Conservation (phyloP, 1,140 invertebrate genomes). For the Pseudomyrmex concolor region DNA sequence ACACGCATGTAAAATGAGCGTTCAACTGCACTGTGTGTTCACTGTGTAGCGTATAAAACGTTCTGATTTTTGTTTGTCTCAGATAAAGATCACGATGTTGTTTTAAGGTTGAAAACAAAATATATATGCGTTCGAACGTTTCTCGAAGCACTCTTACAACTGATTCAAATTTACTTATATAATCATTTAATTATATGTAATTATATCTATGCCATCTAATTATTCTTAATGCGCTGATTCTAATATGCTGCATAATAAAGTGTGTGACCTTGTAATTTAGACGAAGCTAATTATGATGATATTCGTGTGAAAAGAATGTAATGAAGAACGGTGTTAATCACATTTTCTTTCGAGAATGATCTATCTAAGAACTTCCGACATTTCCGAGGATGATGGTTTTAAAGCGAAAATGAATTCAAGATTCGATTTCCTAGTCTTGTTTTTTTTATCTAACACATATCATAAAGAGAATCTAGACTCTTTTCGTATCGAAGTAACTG, state of each 20-base stretch:
- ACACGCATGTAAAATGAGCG: constrained; percentile 77
- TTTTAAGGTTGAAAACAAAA: too few relatives aligned
- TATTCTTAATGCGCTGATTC: not conserved
- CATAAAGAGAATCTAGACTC: not conserved
- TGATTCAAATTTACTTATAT: too few relatives aligned
- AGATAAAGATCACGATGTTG: not conserved
- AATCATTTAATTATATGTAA: too few relatives aligned
- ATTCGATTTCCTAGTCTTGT: constrained; percentile 53
- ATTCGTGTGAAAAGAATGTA: constrained; percentile 5
- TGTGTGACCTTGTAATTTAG: not conserved
- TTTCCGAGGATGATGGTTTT: not conserved
- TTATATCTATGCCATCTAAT: not conserved
- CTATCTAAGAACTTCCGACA: not conserved
- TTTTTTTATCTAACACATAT: not conserved
- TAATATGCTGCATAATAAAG: not conserved
- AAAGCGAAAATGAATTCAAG: constrained; percentile 15
- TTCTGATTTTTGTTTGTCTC: constrained; percentile 1
- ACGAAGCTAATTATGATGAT: not conserved
- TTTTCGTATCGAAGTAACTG: constrained; percentile 32
- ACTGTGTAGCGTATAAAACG: not conserved
- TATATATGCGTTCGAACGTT: too few relatives aligned
- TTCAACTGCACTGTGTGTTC: constrained; percentile 56
- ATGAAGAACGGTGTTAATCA: not conserved
- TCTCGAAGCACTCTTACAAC: too few relatives aligned
- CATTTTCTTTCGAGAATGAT: not conserved